Conservation (phyloP, 2,888 invertebrate species). For the Xanthia icteritia region DNA sequence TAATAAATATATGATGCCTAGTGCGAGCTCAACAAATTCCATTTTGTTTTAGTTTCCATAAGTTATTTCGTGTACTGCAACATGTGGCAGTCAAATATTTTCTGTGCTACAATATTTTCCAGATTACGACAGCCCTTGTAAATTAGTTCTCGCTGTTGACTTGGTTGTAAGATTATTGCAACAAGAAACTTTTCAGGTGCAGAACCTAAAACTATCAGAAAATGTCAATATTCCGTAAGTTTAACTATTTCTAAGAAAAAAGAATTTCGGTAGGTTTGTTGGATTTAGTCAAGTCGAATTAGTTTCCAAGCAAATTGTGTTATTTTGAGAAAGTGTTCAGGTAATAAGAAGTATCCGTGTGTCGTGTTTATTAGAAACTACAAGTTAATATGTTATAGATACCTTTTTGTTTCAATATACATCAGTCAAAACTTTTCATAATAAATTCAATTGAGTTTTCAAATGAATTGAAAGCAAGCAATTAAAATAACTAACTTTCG, state of each 20-base stretch:
- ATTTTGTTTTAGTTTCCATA: slow-evolving; percentile 18
- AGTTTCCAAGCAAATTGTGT: neutral
- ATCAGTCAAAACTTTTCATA: slow-evolving; percentile 14
- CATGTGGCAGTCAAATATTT: neutral
- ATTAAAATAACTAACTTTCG: slow-evolving; percentile 20
- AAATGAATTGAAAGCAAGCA: slow-evolving; percentile 16
- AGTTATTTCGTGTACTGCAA: neutral
- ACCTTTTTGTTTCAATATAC: slow-evolving; percentile 3
- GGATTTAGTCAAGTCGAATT: neutral
- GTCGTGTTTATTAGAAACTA: neutral
- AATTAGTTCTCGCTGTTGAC: neutral
- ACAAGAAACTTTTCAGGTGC: neutral
- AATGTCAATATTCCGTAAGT: neutral
- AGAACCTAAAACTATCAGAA: neutral
- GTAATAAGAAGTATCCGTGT: neutral
- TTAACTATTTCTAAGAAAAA: neutral
- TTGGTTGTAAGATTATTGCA: neutral
- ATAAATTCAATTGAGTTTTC: slow-evolving; percentile 21
- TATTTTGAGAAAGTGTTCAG: neutral
- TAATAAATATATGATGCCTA: neutral
- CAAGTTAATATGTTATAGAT: neutral
- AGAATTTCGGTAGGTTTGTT: slow-evolving; percentile 6
- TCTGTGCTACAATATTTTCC: slow-evolving; percentile 10
- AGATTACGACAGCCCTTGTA: neutral
- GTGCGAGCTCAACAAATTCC: neutral